These are phyloP conservation scores for Triops cancriformis DNA, from an alignment of 1,140 invertebrate species.

Conservation along the genomic window DNA sequence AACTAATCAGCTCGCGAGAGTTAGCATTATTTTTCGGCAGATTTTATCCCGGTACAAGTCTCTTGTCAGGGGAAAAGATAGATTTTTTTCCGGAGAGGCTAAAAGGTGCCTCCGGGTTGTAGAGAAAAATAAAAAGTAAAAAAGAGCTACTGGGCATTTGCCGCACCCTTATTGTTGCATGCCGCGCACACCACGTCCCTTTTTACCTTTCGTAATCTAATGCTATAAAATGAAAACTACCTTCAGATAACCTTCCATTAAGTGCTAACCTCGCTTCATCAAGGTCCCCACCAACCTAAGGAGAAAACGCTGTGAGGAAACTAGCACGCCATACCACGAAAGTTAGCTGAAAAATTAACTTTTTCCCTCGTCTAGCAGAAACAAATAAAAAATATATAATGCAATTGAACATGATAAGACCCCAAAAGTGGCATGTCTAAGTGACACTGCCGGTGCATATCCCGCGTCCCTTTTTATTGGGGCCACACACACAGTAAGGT, in stretches of 20 bases:
- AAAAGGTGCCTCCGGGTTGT: neutral
- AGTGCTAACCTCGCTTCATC: neutral
- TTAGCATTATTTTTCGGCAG: no score
- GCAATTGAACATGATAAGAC: neutral
- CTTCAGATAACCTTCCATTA: slow-evolving; percentile 2
- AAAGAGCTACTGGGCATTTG: slow-evolving; percentile 10
- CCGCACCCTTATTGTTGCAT: slow-evolving; percentile 12
- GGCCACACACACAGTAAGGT: neutral
- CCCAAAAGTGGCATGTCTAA: neutral
- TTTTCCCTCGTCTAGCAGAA: neutral
- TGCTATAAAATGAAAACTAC: slow-evolving; percentile 11
- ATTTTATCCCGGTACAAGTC: no score
- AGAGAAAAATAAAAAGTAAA: neutral
- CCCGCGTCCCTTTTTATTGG: neutral
- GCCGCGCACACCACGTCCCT: slow-evolving; percentile 1
- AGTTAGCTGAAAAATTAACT: neutral
- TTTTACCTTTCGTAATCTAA: slow-evolving; percentile 14
- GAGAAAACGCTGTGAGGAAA: neutral
- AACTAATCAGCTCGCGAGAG: no score
- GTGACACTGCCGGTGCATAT: neutral
- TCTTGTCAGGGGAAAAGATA: no score
- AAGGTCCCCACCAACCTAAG: neutral
- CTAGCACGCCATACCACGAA: neutral
- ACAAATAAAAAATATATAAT: neutral
- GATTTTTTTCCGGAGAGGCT: neutral